These are phyloP conservation scores for Monopterus albus DNA, from an alignment of 2,113 vertebrate genomes.

Conservation along the genomic window DNA sequence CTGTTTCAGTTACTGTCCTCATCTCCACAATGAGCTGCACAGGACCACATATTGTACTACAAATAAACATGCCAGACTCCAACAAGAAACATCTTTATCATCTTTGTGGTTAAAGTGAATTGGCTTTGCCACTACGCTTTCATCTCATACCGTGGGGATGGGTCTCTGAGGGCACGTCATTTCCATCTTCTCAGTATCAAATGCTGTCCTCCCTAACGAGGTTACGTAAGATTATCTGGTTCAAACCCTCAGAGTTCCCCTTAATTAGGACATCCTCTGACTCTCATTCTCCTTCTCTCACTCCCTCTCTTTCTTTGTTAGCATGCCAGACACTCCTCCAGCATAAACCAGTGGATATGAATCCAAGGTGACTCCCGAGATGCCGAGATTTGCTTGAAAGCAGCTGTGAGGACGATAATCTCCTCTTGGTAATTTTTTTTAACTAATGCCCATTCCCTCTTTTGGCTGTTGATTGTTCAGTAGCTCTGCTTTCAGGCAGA, in stretches of 20 bases:
- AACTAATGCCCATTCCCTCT: slow-evolving; percentile 17
- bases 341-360: slow-evolving; percentile 59
- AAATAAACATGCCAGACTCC: slow-evolving; percentile 31
- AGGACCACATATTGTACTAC: slow-evolving; percentile 22
- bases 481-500: slow-evolving; percentile 24
- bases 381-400: slow-evolving; percentile 53
- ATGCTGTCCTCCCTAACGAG: slow-evolving; percentile 78
- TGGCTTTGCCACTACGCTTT: slow-evolving; percentile 31
- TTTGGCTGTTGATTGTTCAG: slow-evolving; percentile 14
- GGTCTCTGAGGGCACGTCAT: slow-evolving; percentile 67
- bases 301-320: slow-evolving; percentile 71
- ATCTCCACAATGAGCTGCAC: slow-evolving; percentile 21
- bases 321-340: slow-evolving; percentile 54
- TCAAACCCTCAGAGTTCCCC: slow-evolving; percentile 81
- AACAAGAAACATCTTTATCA: slow-evolving; percentile 16
- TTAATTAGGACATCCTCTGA: slow-evolving; percentile 84
- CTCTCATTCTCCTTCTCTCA: slow-evolving; percentile 52
- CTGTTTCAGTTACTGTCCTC: not conserved
- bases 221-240: slow-evolving; percentile 84
- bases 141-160: slow-evolving; percentile 37
- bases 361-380: slow-evolving; percentile 78
- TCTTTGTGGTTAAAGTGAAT: slow-evolving; percentile 26
- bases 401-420: slow-evolving; percentile 29
- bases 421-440: not conserved
- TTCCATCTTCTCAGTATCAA: slow-evolving; percentile 78